Base-by-base conservation (phyloP, 2,797 vertebrate species). In the Liparis tanakae region DNA sequence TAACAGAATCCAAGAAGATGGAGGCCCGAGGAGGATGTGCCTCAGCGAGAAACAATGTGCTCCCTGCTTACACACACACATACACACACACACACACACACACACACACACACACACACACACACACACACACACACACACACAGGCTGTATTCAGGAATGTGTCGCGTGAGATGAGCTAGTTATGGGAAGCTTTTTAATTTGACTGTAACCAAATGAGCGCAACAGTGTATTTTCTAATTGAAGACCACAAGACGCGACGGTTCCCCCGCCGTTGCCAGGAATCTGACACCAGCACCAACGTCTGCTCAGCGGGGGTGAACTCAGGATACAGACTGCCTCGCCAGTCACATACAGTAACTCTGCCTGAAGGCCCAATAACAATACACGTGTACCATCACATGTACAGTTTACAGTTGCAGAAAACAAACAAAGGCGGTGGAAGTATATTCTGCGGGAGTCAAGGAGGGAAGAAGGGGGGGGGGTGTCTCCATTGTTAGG, bases 141-240 rank as follows among this genome's bases (percentile, higher is more conserved):
- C 64, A 69, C 50, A 25, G 34, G 50, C 66, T 43, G 71, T 72
- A 80, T 82, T 84, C 68, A 79, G 64, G 64, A 80, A 53, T 60
- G 66, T 30, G 62, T 88, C 67, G 87, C 89, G 88, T 92, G 90
- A 91, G 78, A 83, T 12, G 82, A 74, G 75, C 77, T 76, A 82
- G 67, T 88, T 89, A 84, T 60, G 54, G 77, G 85, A 80, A 75
- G 53, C 59, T 67, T 87, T 81, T 81, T 81, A 72, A 84, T 88
- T 84, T 91, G 79, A 83, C 77, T 83, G 56, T 82, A 87, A 48
- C 63, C 80, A 82, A 88, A 87, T 78, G 82, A 88, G 82, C 65
- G 79, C 78, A 79, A 78, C 78, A 74, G 78, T 59, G 69, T 71
- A 57, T 74, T 79, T 79, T 70, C 58, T 74, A 82, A 87, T 63